Percentiles rank a stretch among this genome's conserved stretches.
These are phyloP conservation scores for Caenorhabditis sp. DNA, from an alignment of 2,888 invertebrate species.

Conservation along the genomic window DNA sequence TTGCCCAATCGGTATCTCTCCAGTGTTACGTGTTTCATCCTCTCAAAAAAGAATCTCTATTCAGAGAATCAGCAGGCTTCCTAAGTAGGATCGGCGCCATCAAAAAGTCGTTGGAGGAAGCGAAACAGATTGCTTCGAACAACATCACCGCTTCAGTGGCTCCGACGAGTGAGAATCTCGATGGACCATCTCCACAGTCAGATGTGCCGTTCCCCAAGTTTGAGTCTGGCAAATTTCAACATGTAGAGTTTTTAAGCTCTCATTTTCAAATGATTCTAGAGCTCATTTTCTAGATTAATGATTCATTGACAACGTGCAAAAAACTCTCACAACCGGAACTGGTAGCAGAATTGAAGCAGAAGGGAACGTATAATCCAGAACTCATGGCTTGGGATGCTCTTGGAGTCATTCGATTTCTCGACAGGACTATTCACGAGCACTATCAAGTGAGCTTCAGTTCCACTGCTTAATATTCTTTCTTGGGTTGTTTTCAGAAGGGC, in stretches of 20 bases:
- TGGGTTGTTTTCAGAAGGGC: constrained; percentile 50
- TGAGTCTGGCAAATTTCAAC: constrained; percentile 65
- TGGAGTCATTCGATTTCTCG: constrained; percentile 82
- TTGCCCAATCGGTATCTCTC: constrained; percentile 69
- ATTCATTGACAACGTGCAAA: constrained; percentile 63
- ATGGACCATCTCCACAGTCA: constrained; percentile 38
- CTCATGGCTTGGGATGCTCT: constrained; percentile 83
- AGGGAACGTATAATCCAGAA: constrained; percentile 82
- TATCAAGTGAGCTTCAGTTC: constrained; percentile 77
- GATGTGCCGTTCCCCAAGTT: constrained; percentile 44
- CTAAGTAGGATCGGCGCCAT: constrained; percentile 72
- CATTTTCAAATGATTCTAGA: neutral
- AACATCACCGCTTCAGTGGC: constrained; percentile 50
- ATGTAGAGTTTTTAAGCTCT: constrained; percentile 11
- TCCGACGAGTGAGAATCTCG: constrained; percentile 53
- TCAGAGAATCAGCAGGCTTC: constrained; percentile 72
- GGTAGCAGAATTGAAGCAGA: constrained; percentile 70
- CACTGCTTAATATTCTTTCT: neutral
- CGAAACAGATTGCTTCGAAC: constrained; percentile 55
- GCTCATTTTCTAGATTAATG: constrained; percentile 65
- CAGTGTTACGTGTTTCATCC: constrained; percentile 8
- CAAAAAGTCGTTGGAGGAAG: constrained; percentile 58
- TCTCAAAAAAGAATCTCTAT: constrained; percentile 11
- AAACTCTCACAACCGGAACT: constrained; percentile 68
- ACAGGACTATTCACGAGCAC: constrained; percentile 80